These are phyloP conservation scores for Diceros bicornis DNA, from an alignment of 2,797 vertebrate species.

Conservation along the genomic window DNA sequence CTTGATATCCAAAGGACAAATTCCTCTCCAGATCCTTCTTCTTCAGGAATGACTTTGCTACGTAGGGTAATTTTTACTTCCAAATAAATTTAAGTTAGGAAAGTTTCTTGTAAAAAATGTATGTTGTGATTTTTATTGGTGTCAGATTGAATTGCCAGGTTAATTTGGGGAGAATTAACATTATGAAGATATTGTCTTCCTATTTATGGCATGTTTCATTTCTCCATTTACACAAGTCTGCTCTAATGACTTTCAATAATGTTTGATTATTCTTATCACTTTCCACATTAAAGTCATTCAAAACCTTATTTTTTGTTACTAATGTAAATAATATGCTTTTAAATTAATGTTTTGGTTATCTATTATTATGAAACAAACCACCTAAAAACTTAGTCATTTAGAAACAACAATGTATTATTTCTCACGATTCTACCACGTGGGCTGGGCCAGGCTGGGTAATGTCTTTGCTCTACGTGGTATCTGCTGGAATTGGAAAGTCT, in stretches of 20 bases:
- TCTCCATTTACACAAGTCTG: not conserved
- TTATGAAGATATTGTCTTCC: not conserved
- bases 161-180: not conserved
- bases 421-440: not conserved
- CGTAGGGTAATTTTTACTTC: not conserved
- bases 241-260: not conserved
- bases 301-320: slow-evolving; percentile 15
- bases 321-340: not conserved
- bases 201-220: not conserved
- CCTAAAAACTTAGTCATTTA: not conserved
- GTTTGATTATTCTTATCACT: not conserved
- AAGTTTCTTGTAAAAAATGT: not conserved
- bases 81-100: slow-evolving; percentile 14
- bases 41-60: not conserved
- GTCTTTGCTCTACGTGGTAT: not conserved
- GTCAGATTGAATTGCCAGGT: not conserved
- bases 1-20: not conserved
- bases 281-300: not conserved
- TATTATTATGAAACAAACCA: not conserved
- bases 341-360: not conserved
- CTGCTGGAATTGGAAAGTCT: not conserved
- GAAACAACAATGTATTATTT: not conserved
- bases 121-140: not conserved
- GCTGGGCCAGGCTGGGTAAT: not conserved
- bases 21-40: not conserved